phyloP scores from a whole-genome alignment of 1,140 invertebrate species.

The Onthophagus taurus region DNA sequence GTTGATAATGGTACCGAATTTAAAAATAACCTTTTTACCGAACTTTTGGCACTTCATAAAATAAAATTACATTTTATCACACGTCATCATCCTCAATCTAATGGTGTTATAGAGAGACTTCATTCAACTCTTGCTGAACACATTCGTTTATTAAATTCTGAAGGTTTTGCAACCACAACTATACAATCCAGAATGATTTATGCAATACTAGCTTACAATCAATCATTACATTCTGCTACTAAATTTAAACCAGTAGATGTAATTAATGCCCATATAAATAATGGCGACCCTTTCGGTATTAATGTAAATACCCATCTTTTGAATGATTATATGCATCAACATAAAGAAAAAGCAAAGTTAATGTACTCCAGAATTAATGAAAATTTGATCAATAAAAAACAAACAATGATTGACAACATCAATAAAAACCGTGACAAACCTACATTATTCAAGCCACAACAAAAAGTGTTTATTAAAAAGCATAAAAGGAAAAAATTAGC shows the following conservation, averaged over 20 bases:
- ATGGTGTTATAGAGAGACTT: slow-evolving; percentile 4
- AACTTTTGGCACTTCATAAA: slow-evolving; percentile 6
- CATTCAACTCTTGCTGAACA: slow-evolving; percentile 9
- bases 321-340: too few species aligned
- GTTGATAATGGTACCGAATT: slow-evolving; percentile 6
- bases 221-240: not conserved
- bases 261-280: too few species aligned
- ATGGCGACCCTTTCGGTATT: too few species aligned
- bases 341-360: too few species aligned
- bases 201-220: slow-evolving; percentile 7
- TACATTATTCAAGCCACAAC: too few species aligned
- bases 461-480: too few species aligned
- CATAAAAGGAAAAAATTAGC: too few species aligned
- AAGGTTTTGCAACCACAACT: not conserved
- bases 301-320: too few species aligned
- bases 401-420: too few species aligned
- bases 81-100: slow-evolving; percentile 5
- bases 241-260: slow-evolving; percentile 2
- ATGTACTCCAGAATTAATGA: too few species aligned
- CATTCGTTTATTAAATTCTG: not conserved
- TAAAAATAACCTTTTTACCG: slow-evolving; percentile 2
- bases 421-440: too few species aligned
- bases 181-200: not conserved
- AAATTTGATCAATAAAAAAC: too few species aligned
- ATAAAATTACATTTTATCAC: slow-evolving; percentile 10